Conservation (phyloP, 2,113 vertebrate genomes). For the Chionomys nivalis region DNA sequence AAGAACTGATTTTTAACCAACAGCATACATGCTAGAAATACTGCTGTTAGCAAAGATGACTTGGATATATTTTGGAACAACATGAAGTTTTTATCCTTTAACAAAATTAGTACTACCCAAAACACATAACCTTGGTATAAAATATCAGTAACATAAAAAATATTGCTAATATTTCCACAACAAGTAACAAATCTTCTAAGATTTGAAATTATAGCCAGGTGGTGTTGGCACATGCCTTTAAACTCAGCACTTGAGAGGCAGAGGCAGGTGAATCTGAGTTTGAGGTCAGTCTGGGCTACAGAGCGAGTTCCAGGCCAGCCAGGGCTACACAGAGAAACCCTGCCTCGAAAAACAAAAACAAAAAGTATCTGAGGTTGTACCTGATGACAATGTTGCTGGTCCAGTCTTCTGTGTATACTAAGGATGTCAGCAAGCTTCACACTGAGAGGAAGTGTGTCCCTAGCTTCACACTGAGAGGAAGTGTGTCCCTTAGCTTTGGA, state of each 20-base stretch:
- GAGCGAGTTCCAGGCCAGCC: background rate
- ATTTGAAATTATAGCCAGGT: background rate
- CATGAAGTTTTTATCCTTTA: background rate
- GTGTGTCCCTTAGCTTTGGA: background rate
- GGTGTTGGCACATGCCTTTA: background rate
- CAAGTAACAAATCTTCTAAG: background rate
- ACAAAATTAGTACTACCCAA: constrained; percentile 32
- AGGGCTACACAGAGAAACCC: background rate
- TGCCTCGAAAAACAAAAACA: background rate
- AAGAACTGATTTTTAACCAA: constrained; percentile 35
- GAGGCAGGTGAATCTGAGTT: background rate
- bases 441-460: background rate
- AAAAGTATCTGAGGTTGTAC: constrained; percentile 13
- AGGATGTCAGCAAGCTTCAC: background rate
- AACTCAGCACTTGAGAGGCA: background rate
- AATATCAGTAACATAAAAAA: background rate
- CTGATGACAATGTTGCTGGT: background rate
- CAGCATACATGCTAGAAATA: constrained; percentile 15
- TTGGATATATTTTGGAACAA: constrained; percentile 45
- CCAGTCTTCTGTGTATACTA: background rate
- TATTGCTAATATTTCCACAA: constrained; percentile 52
- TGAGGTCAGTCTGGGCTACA: background rate
- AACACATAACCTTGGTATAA: constrained; percentile 11
- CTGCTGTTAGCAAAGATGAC: constrained; percentile 27
- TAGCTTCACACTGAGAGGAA: background rate